These are phyloP conservation scores for Eolophus roseicapilla DNA, from an alignment of 2,113 vertebrate species.

Conservation along the genomic window DNA sequence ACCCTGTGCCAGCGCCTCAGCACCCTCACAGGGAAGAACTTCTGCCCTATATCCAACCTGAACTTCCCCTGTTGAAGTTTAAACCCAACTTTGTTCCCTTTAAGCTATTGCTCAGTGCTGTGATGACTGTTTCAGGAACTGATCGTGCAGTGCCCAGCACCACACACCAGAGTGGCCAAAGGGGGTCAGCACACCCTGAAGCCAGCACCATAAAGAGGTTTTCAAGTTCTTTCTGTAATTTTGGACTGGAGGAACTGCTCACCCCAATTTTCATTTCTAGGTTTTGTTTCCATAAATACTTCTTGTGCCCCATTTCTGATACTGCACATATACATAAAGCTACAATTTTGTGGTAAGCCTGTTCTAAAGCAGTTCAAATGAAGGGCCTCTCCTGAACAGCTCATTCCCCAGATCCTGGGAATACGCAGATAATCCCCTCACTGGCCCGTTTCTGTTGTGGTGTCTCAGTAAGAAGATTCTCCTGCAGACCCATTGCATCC, in stretches of 20 bases:
- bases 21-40: background rate
- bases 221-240: background rate
- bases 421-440: slow-evolving; percentile 17
- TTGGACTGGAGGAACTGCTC: background rate
- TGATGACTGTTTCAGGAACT: rapidly evolving
- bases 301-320: background rate
- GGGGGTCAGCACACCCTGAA: background rate
- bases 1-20: background rate
- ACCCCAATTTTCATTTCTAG: background rate
- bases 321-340: rapidly evolving
- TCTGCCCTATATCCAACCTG: background rate
- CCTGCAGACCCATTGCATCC: background rate
- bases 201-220: background rate
- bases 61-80: background rate
- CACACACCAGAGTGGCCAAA: background rate
- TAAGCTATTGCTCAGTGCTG: background rate
- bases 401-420: background rate
- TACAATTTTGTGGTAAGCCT: background rate
- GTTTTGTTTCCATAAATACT: background rate
- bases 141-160: background rate
- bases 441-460: background rate
- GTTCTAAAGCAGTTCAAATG: background rate
- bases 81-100: background rate
- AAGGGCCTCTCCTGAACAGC: background rate
- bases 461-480: background rate